These are phyloP conservation scores for Myotis daubentonii DNA, from an alignment of 2,797 vertebrate species.

Conservation along the genomic window DNA sequence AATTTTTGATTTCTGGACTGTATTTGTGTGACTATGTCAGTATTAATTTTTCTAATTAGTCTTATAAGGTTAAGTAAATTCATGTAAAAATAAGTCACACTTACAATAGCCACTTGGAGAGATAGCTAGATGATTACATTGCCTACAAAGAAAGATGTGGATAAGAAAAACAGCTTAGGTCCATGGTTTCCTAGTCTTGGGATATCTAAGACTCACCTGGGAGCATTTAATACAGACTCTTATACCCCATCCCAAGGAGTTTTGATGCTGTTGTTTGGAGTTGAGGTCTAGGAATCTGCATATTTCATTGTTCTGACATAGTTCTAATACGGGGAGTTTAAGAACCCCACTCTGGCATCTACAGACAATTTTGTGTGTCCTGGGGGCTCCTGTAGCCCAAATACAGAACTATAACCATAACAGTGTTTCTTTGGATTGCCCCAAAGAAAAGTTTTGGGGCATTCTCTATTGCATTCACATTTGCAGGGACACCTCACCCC, in stretches of 20 bases:
- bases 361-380: not conserved
- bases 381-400: not conserved
- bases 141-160: not conserved
- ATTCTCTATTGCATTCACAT: not conserved
- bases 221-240: not conserved
- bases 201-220: not conserved
- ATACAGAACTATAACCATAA: not conserved
- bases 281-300: not conserved
- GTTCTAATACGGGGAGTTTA: not conserved
- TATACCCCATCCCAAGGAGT: not conserved
- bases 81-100: not conserved
- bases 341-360: not conserved
- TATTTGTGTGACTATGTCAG: not conserved
- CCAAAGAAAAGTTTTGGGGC: not conserved
- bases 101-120: not conserved
- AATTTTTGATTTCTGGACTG: not conserved
- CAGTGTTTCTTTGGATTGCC: not conserved
- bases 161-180: not conserved
- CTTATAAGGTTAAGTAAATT: constrained; percentile 9
- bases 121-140: not conserved
- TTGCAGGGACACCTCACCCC: not conserved
- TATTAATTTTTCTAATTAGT: constrained; percentile 34
- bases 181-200: not conserved
- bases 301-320: not conserved
- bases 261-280: not conserved